Conservation (phyloP, 2,113 vertebrate genomes). For the Paralichthys olivaceus region DNA sequence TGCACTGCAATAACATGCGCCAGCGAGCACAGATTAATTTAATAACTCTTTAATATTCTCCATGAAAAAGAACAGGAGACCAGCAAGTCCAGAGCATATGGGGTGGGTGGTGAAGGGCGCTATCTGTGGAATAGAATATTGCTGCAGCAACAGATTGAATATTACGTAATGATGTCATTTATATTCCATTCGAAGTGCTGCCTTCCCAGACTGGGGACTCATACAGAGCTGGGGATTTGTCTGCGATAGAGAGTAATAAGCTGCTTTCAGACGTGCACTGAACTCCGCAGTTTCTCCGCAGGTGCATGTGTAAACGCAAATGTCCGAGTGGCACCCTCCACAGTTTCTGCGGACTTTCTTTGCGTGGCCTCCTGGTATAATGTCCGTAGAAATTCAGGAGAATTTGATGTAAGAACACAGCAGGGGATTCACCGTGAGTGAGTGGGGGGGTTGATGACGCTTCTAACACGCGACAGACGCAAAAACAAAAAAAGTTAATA, state of each 20-base stretch:
- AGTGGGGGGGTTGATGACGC: no score
- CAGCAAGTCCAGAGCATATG: constrained; percentile 71
- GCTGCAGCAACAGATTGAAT: constrained; percentile 82
- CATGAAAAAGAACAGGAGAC: constrained; percentile 74
- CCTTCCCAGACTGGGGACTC: constrained; percentile 64
- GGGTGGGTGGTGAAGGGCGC: constrained; percentile 58
- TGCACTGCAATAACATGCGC: constrained; percentile 86
- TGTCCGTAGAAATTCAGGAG: no score
- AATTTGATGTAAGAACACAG: no score
- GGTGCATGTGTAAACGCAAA: no score
- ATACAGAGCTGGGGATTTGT: constrained; percentile 69
- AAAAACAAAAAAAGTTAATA: no score
- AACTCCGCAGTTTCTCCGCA: no score
- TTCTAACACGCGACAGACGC: no score
- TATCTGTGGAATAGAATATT: constrained; percentile 80
- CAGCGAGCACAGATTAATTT: constrained; percentile 86
- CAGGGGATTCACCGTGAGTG: no score
- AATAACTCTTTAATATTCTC: constrained; percentile 88
- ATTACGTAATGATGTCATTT: constrained; percentile 84
- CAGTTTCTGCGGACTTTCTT: no score
- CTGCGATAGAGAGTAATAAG: constrained; percentile 52
- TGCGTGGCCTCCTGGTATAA: no score
- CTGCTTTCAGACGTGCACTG: no score
- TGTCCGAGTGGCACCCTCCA: no score
- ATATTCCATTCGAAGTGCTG: constrained; percentile 78